Percentiles rank a stretch among this genome's conserved stretches.
These are phyloP conservation scores for Galeruca laticollis DNA, from an alignment of 2,888 invertebrate genomes.

Conservation along the genomic window DNA sequence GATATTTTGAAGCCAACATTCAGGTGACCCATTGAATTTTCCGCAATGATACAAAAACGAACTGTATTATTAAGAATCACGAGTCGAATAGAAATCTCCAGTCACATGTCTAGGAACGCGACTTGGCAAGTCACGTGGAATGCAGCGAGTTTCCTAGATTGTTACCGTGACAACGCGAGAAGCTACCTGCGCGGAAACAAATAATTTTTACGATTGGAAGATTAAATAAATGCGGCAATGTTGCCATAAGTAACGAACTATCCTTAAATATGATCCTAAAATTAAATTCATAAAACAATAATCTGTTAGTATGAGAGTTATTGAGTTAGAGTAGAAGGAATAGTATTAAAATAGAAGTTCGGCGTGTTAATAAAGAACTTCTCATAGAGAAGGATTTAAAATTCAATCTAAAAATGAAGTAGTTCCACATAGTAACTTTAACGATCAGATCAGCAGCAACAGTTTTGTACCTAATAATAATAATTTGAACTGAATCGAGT, in stretches of 20 bases:
- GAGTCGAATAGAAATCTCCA: constrained; percentile 22
- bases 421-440: too few relatives aligned
- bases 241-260: not conserved
- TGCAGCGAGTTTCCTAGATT: constrained; percentile 43
- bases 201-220: not conserved
- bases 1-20: not conserved
- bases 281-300: too few relatives aligned
- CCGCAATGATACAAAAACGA: constrained; percentile 20
- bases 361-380: too few relatives aligned
- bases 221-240: not conserved
- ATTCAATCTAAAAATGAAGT: too few relatives aligned
- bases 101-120: constrained; percentile 55
- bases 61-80: constrained; percentile 14
- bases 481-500: too few relatives aligned
- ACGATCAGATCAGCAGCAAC: too few relatives aligned
- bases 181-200: constrained; percentile 11
- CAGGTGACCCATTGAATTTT: constrained; percentile 27
- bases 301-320: too few relatives aligned
- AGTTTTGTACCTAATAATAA: too few relatives aligned
- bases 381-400: too few relatives aligned
- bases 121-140: constrained; percentile 51
- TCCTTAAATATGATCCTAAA: too few relatives aligned
- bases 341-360: too few relatives aligned
- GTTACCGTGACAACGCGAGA: constrained; percentile 52
- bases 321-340: too few relatives aligned